Evolutionary conservation across 2,113 vertebrate genomes (phyloP).

Genomic region (Chlorocebus sabaeus): DNA sequence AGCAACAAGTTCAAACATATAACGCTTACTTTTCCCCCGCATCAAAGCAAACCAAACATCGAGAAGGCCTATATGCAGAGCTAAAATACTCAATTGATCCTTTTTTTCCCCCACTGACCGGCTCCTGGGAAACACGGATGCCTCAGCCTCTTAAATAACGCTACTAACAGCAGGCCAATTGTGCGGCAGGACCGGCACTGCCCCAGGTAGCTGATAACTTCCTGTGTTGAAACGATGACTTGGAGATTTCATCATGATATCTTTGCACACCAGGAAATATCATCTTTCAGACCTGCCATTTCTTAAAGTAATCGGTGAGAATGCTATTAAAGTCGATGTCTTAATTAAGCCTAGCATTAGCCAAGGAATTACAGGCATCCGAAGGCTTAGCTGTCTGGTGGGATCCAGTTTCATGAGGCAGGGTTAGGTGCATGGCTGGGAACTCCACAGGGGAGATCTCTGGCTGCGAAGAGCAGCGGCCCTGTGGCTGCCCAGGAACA

Average conservation of each 20-base stretch:
- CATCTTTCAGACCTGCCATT: slow-evolving; percentile 74
- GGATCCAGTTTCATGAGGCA: slow-evolving; percentile 67
- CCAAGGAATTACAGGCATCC: slow-evolving; percentile 45
- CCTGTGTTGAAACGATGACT: slow-evolving; percentile 74
- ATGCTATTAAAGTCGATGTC: slow-evolving; percentile 46
- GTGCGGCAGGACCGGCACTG: slow-evolving; percentile 57
- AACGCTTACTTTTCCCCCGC: slow-evolving; percentile 41
- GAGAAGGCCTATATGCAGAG: slow-evolving; percentile 29
- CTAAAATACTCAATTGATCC: slow-evolving; percentile 50
- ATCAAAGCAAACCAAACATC: slow-evolving; percentile 50
- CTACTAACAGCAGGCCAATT: slow-evolving; percentile 75
- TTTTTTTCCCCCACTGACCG: slow-evolving; percentile 28
- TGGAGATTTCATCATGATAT: slow-evolving; percentile 70
- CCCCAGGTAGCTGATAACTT: slow-evolving; percentile 77
- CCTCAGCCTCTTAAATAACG: slow-evolving; percentile 75
- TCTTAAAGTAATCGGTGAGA: slow-evolving; percentile 64
- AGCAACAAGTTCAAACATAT: neutral
- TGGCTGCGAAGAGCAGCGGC: rapidly evolving
- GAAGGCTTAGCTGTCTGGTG: neutral
- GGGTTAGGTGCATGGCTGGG: neutral
- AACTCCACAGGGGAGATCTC: neutral
- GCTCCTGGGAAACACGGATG: slow-evolving; percentile 50
- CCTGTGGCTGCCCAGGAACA: rapidly evolving
- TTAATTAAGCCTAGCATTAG: slow-evolving; percentile 53
- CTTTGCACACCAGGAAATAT: slow-evolving; percentile 74